Conservation (phyloP, 2,113 vertebrate species). For the Prionailurus bengalensis region DNA sequence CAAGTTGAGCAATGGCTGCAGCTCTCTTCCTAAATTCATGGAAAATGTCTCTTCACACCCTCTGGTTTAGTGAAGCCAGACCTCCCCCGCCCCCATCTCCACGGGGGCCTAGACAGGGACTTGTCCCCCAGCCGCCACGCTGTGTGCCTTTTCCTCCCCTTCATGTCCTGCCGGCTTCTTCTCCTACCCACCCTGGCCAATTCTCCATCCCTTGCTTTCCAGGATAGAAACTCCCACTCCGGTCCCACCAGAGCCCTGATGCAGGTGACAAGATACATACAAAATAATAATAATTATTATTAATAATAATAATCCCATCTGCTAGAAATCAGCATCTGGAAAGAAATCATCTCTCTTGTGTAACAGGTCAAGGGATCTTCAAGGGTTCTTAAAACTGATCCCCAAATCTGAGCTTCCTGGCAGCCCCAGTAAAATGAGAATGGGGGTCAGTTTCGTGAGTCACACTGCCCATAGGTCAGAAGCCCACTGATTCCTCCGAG, state of each 20-base stretch:
- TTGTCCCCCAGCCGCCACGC: rapidly evolving
- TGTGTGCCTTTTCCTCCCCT: neutral
- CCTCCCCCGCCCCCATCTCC: neutral
- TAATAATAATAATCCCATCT: neutral
- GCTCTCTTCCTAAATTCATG: slow-evolving; percentile 75
- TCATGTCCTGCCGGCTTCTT: neutral
- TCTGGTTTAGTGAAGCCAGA: neutral
- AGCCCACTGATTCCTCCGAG: neutral
- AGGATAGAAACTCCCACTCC: neutral
- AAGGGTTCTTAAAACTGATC: neutral
- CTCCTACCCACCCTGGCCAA: neutral
- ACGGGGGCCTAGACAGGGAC: neutral
- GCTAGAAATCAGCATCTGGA: neutral
- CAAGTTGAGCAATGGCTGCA: slow-evolving; percentile 76
- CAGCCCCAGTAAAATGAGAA: neutral
- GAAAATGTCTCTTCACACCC: slow-evolving; percentile 52
- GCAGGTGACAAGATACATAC: neutral
- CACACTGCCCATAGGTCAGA: neutral
- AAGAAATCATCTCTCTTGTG: neutral
- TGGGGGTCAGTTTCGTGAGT: neutral
- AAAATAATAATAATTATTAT: neutral
- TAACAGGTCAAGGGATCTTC: neutral
- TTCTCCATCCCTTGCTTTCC: neutral
- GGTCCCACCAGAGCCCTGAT: neutral
- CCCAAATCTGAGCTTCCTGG: slow-evolving; percentile 9